Conservation (phyloP, 2,888 invertebrate species). For the Drosophila meridionalis region DNA sequence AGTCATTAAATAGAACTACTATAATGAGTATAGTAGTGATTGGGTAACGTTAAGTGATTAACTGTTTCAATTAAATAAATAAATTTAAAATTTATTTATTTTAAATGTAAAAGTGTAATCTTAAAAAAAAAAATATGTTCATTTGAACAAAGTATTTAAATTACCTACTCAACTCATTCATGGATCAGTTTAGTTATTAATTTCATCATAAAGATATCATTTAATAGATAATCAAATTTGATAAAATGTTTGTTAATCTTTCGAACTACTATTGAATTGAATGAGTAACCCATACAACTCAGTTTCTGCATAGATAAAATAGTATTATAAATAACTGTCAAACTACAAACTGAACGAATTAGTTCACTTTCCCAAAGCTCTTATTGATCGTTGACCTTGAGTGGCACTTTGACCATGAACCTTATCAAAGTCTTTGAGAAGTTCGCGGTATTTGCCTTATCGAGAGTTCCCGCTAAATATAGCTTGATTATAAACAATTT, state of each 20-base stretch:
- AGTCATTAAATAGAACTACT: no score
- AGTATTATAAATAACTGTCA: neutral
- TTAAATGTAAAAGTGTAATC: no score
- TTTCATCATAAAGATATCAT: no score
- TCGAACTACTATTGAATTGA: neutral
- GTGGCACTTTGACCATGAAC: neutral
- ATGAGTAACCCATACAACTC: neutral
- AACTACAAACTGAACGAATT: neutral
- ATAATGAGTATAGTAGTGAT: no score
- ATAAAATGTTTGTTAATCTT: no score
- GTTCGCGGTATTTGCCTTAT: neutral
- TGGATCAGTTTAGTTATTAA: neutral
- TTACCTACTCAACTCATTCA: neutral
- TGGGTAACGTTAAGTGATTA: no score
- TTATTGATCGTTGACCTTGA: conserved; percentile 3
- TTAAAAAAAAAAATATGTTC: neutral
- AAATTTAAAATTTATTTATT: no score
- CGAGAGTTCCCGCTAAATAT: neutral
- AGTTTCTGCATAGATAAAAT: fast-evolving
- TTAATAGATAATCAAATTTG: no score
- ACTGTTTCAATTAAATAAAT: no score
- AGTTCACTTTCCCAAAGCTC: neutral
- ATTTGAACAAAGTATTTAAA: neutral
- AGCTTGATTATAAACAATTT: neutral
- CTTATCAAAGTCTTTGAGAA: neutral